Conservation (phyloP, 2,797 vertebrate genomes). For the Delichon dasypus region DNA sequence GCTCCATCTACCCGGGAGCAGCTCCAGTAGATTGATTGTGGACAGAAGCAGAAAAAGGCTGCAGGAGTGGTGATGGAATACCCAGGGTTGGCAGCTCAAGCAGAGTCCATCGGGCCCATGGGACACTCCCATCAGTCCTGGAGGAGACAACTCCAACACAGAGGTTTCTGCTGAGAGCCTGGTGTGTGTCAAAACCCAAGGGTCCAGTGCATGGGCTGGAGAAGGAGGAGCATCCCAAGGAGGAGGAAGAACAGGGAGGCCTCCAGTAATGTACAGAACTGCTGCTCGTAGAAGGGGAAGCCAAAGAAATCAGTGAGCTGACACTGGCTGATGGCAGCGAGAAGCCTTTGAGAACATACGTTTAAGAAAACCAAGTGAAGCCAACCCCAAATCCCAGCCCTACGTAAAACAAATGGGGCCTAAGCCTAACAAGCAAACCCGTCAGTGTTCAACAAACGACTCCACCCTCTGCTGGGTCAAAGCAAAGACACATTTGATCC, state of each 20-base stretch:
- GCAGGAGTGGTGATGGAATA: background rate
- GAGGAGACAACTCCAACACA: background rate
- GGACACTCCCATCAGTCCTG: background rate
- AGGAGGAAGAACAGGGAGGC: background rate
- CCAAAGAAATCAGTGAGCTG: background rate
- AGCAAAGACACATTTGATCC: background rate
- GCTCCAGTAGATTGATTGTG: background rate
- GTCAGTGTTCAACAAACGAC: background rate
- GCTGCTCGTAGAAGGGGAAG: background rate
- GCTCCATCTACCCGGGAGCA: background rate
- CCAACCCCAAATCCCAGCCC: background rate
- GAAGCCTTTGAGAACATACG: background rate
- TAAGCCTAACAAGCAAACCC: background rate
- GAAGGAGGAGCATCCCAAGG: background rate
- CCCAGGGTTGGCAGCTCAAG: background rate
- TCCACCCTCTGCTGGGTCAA: background rate
- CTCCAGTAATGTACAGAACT: background rate
- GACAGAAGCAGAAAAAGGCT: background rate
- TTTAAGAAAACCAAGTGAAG: background rate
- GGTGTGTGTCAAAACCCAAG: background rate
- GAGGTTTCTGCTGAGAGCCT: background rate
- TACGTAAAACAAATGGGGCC: background rate
- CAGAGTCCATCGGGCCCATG: background rate
- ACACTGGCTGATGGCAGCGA: background rate
- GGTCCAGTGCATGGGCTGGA: background rate